These are phyloP conservation scores for Percopsis omiscomaycus DNA, from an alignment of 2,797 vertebrate genomes.

Conservation along the genomic window DNA sequence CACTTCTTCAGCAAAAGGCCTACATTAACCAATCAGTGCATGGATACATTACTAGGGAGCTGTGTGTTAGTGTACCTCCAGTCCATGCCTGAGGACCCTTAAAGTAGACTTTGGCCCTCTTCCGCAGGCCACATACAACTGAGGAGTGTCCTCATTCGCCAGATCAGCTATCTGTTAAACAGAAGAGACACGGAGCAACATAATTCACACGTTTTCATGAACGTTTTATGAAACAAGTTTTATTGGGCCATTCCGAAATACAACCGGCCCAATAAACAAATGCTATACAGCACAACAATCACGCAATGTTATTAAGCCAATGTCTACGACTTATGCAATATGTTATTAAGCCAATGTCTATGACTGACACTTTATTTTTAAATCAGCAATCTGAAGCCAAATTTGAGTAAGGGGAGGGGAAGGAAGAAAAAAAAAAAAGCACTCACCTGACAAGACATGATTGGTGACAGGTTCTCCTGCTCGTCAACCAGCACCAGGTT, in stretches of 20 bases:
- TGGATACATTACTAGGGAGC: not conserved
- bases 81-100: slow-evolving; percentile 92
- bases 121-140: slow-evolving; percentile 93
- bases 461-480: slow-evolving; percentile 95
- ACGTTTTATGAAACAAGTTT: too few relatives aligned
- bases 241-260: too few relatives aligned
- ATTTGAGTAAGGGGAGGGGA: not conserved
- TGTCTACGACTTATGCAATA: too few relatives aligned
- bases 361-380: too few relatives aligned
- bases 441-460: slow-evolving; percentile 93
- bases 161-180: slow-evolving; percentile 89
- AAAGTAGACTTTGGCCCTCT: slow-evolving; percentile 92
- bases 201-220: too few relatives aligned
- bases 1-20: slow-evolving; percentile 39
- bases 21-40: not conserved
- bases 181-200: not conserved
- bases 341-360: too few relatives aligned
- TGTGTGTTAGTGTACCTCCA: slow-evolving; percentile 83
- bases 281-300: too few relatives aligned
- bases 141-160: slow-evolving; percentile 97
- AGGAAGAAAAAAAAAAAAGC: not conserved
- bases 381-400: too few relatives aligned
- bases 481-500: slow-evolving; percentile 97
- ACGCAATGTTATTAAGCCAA: too few relatives aligned
- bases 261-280: too few relatives aligned